Base-by-base conservation (phyloP, 2,888 invertebrate genomes). In the Busseola fusca region DNA sequence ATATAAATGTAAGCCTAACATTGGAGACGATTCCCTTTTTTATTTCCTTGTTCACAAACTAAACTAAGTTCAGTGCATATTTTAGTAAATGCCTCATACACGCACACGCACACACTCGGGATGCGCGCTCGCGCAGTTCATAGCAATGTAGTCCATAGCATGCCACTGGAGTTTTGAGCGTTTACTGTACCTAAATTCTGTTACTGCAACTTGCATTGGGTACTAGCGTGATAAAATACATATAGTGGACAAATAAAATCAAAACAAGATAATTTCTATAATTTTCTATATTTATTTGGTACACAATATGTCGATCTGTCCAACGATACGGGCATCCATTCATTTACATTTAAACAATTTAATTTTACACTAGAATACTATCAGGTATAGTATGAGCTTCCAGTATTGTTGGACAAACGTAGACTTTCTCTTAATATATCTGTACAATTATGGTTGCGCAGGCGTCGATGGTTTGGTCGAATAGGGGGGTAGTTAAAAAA, bases 241-340 rank as follows among this genome's bases (percentile, higher is more conserved):
- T 63, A 21, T 30, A n/a, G 3, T 57, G 16, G 6, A n/a, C n/a
- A 63, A 30, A 89, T 85, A 76, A 85, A 90, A 89, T 88, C 75
- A 69, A 60, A 52, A 72, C 42, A 50, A 21, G 0, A 50, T 52
- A 84, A 91, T 91, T 91, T 90, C 87, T 89, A 91, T 92, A 91
- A 91, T 93, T 89, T 89, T 86, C 92, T 93, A 92, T 93, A 93
- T 94, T 93, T 80, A 94, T 94, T 94, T 94, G 94, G 94, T 94
- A 94, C 93, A 94, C 90, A 87, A 89, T 89, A 90, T 82, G 86
- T 91, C 92, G 83, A 78, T 84, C 88, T 88, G 91, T 92, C 92
- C 93, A 94, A 93, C 93, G 91, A 93, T 92, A 93, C 90, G 77
- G 81, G 89, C 78, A 71, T 86, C 40, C 72, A 65, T 85, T 83